Percentiles rank a stretch among this genome's conserved stretches.
Conservation (phyloP, 2,113 vertebrate genomes). For the Lampris megalopsis region DNA sequence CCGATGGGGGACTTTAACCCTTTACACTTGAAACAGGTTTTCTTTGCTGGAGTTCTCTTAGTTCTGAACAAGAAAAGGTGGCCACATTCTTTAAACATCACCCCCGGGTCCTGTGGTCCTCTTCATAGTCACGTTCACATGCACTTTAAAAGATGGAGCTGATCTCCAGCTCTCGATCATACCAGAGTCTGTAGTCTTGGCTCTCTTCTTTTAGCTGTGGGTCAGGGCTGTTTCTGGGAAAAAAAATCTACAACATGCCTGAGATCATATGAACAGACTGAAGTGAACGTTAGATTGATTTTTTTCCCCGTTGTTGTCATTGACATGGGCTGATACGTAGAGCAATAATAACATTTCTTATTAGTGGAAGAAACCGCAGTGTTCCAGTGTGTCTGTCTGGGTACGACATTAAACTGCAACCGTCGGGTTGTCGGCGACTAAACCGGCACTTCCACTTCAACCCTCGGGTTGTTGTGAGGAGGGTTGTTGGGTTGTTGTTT, state of each 20-base stretch:
- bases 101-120: not conserved
- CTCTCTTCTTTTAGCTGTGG: conserved; percentile 29
- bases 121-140: conserved; percentile 44
- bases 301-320: conserved; percentile 37
- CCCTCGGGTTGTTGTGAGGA: no score
- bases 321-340: conserved; percentile 8
- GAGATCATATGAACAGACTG: conserved; percentile 59
- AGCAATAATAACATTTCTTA: not conserved
- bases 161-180: conserved; percentile 43
- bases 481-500: no score
- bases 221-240: conserved; percentile 20
- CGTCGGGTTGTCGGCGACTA: no score
- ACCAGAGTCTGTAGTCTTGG: conserved; percentile 43
- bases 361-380: no score
- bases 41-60: conserved; percentile 13
- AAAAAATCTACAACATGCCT: conserved; percentile 35
- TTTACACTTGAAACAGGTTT: conserved; percentile 6
- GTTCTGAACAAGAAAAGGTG: conserved; percentile 24
- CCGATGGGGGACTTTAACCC: not conserved
- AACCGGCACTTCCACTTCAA: no score
- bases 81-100: conserved; percentile 15
- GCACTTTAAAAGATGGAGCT: conserved; percentile 19
- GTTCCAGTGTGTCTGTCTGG: no score
- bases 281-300: conserved; percentile 54
- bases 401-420: no score